phyloP scores from a whole-genome alignment of 1,140 invertebrate species.

The Penaeus japonicus region DNA sequence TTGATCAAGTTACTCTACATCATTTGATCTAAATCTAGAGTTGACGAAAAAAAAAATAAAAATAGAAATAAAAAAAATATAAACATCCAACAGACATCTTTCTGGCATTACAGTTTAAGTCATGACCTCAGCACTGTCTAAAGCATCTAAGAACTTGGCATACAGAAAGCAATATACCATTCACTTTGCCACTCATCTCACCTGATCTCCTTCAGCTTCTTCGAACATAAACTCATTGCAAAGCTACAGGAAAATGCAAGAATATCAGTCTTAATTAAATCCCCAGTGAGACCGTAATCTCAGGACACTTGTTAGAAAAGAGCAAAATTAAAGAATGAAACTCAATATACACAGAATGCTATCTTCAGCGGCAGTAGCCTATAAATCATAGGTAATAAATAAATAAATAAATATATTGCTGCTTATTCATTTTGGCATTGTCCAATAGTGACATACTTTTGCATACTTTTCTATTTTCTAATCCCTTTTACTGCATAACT shows the following conservation, averaged over 20 bases:
- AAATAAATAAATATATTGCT: too few species aligned
- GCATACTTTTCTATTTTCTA: too few species aligned
- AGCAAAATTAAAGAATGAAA: too few species aligned
- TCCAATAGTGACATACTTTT: too few species aligned
- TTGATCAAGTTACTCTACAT: too few species aligned
- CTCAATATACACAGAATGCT: too few species aligned
- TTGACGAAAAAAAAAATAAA: not conserved
- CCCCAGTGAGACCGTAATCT: not conserved
- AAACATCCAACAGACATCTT: not conserved
- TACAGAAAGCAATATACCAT: not conserved
- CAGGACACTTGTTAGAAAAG: too few species aligned
- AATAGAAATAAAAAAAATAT: not conserved
- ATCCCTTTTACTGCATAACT: too few species aligned
- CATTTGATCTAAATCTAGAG: not conserved
- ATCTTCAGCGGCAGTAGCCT: too few species aligned
- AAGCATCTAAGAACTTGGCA: not conserved
- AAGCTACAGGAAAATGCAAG: slow-evolving; percentile 44
- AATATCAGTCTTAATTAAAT: slow-evolving; percentile 21
- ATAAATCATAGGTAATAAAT: too few species aligned
- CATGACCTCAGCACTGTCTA: not conserved
- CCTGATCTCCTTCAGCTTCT: slow-evolving; percentile 38
- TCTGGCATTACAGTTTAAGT: too few species aligned
- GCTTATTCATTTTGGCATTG: too few species aligned
- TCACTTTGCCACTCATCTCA: slow-evolving; percentile 11
- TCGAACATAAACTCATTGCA: slow-evolving; percentile 44